Base-by-base conservation (phyloP, 2,113 vertebrate genomes). In the Riparia riparia region DNA sequence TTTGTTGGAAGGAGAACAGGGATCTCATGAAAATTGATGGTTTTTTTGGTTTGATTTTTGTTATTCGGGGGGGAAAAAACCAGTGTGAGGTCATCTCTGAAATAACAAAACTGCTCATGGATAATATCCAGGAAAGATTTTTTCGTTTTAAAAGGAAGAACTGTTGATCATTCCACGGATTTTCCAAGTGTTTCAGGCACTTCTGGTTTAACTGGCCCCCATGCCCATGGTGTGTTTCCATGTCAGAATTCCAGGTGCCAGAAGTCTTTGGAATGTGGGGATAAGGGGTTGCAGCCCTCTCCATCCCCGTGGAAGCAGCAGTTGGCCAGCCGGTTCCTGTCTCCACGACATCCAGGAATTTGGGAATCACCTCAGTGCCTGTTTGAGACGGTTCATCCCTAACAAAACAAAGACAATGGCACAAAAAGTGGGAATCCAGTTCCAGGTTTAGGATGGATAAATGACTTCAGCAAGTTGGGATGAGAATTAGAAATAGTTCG, bases 301-400 rank as follows among this genome's bases (percentile, higher is more conserved):
- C 41, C 54, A 18, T 53, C 64, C 49, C 25, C 6, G 8, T 14
- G 49, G 44, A 82, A 54, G n/a, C 70, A 24, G n/a, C 68, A 77
- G 34, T 5, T 0, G 6, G 60, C 25, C 88, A 92, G 41, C 44
- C 39, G 5, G 1, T 39, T 87, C 39, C 91, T 47, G 70, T 82
- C 70, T 88, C 93, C 70, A 60, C 71, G 86, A 44, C 88, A 93
- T 82, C 82, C 70, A 82, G 53, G 56, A 71, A 78, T 90, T 90
- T 45, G 50, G 65, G 68, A 65, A 90, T 82, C 82, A 79, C 61
- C 82, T 90, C 70, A 6, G 44, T 20, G 72, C n/a, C 73, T 32
- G n/a, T 58, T 82, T n/a, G 73, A 84, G 54, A 14, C 45, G 64
- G 8, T 39, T 92, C 49, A 26, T 64, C 65, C 70, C 60, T 9